Evolutionary conservation across 2,113 vertebrate genomes (phyloP), one percentile per base, ranked within the genome.

Genomic region (Dendrocopos noguchii): DNA sequence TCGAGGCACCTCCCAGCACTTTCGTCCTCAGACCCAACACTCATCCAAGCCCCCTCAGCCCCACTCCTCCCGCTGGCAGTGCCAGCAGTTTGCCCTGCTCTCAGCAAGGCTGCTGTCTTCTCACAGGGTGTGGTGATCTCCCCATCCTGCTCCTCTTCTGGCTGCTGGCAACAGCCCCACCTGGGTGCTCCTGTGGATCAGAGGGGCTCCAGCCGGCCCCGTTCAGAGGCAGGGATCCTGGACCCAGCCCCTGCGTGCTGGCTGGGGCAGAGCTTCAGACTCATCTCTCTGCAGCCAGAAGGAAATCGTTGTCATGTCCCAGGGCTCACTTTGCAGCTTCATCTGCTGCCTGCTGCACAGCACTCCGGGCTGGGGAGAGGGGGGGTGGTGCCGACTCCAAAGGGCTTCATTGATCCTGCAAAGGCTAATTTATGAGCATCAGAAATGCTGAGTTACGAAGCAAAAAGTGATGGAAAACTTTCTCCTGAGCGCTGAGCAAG

Each of bases 271-370:
- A 1, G 56, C 47, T 9, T 90, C 88, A 91, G 61, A 18, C 50
- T 78, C 85, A 57, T 92, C 95, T 74, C 84, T 16, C 29, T 5
- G 47, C 87, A 78, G 93, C 96, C 95, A 91, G 92, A 46, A 94
- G 96, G 96, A 96, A 96, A 96, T 85, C 11, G 89, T 80, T 94
- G 91, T 94, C 94, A 75, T 88, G 91, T 88, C 88, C 95, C 95
- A 95, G 94, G 91, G 8, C 87, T 95, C 71, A 5, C 77, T 94
- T 20, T 75, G 93, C 95, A 96, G 94, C 90, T 87, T 93, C 95
- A 92, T 93, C 87, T 90, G 92, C 95, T 5, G 71, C 81, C 74
- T 84, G 95, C 91, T 4, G 56, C 53, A 17, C 82, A 18, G 80
- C 25, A 0, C 21, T 61, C 47, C 1, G 80, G 42, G 2, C 60